Conservation (phyloP, 1,140 invertebrate species). For the Drosophila nannoptera region DNA sequence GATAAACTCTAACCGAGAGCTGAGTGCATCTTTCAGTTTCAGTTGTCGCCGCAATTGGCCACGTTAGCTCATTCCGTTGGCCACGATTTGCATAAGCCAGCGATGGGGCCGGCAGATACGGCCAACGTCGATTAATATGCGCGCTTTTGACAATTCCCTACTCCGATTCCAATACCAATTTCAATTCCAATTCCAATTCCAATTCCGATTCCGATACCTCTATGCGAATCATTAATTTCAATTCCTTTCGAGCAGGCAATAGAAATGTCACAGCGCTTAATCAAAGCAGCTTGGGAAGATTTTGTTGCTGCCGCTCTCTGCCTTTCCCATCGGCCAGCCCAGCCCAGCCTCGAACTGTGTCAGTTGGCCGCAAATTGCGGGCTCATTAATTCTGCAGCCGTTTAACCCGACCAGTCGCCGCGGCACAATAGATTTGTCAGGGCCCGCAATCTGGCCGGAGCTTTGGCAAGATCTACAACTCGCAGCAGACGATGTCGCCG, state of each 20-base stretch:
- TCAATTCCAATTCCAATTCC: conserved; percentile 41
- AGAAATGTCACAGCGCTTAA: conserved; percentile 53
- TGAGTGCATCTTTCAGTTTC: conserved; percentile 6
- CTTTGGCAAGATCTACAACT: conserved; percentile 31
- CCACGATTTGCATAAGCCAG: conserved; percentile 46
- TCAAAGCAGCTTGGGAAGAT: conserved; percentile 54
- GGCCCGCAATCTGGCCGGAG: conserved; percentile 11
- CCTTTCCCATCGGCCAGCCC: conserved; percentile 24
- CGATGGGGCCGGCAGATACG: conserved; percentile 47
- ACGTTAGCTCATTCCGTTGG: neutral
- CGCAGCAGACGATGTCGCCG: neutral
- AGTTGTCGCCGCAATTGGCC: conserved; percentile 23
- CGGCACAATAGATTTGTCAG: conserved; percentile 37
- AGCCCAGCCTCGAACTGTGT: conserved; percentile 31
- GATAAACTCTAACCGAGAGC: conserved; percentile 60
- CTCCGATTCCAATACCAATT: conserved; percentile 38
- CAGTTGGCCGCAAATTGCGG: conserved; percentile 3
- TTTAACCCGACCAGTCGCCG: conserved; percentile 11
- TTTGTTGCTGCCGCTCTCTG: conserved; percentile 24
- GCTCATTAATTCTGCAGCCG: conserved; percentile 35
- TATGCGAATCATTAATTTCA: conserved; percentile 68
- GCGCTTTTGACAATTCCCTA: conserved; percentile 27
- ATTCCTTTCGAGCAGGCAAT: conserved; percentile 46
- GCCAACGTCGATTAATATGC: conserved; percentile 55
- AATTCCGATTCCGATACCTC: conserved; percentile 50